Conservation (phyloP, 2,113 vertebrate genomes). For the Oxyruncus cristatus region DNA sequence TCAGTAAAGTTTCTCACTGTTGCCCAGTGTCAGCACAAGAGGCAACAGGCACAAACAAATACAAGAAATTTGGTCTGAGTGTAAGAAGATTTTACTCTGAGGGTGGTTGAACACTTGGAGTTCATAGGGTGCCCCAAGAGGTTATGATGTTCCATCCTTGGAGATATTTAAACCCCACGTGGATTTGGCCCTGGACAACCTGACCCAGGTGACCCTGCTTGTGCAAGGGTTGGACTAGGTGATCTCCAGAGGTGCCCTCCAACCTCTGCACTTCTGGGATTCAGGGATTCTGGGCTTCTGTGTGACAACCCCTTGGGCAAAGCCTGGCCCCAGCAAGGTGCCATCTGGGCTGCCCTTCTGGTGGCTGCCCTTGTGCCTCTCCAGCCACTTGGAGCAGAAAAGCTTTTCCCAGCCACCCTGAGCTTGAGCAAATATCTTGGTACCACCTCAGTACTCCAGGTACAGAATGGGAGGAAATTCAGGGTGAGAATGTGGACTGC, state of each 20-base stretch:
- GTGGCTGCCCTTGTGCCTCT: not conserved
- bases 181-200: not conserved
- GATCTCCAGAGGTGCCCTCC: not conserved
- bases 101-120: not conserved
- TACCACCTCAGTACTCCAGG: not conserved
- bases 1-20: not conserved
- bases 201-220: not conserved
- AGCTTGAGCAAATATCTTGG: not conserved
- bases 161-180: not conserved
- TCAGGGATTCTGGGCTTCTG: not conserved
- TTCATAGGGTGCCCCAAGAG: not conserved
- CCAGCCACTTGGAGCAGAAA: not conserved
- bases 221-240: not conserved
- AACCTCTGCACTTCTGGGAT: not conserved
- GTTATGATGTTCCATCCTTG: not conserved
- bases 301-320: not conserved
- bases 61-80: not conserved
- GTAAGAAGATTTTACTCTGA: not conserved
- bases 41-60: not conserved
- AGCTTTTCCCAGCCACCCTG: not conserved
- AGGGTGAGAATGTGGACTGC: accelerated
- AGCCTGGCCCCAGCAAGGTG: not conserved
- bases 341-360: not conserved
- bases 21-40: not conserved
- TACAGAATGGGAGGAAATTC: not conserved